These are phyloP conservation scores for Euphydryas editha DNA, from an alignment of 2,888 invertebrate species.

Conservation along the genomic window DNA sequence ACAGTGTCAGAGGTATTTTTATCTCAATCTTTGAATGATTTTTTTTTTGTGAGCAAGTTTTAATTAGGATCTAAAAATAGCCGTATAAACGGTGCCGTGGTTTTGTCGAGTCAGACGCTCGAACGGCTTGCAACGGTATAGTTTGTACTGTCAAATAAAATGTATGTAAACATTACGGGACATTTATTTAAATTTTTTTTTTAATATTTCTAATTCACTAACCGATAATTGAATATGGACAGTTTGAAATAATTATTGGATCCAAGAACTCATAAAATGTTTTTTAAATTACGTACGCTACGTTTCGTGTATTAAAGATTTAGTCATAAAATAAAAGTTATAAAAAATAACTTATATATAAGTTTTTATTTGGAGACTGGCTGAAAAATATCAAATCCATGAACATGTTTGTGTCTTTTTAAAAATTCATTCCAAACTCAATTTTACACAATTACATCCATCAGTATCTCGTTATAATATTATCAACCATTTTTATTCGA, in stretches of 20 bases:
- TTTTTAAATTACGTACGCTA: too few species aligned
- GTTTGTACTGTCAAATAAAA: slow-evolving; percentile 43
- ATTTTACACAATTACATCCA: too few species aligned
- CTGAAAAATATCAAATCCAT: too few species aligned
- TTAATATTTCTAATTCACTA: neutral
- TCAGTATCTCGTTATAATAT: too few species aligned
- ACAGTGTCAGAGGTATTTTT: neutral
- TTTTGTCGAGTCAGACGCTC: slow-evolving; percentile 47
- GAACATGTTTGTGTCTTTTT: too few species aligned
- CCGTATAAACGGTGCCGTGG: slow-evolving; percentile 18
- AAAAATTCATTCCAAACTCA: too few species aligned
- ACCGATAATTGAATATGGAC: neutral
- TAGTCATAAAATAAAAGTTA: too few species aligned
- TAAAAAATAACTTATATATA: too few species aligned
- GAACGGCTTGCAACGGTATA: slow-evolving; percentile 49
- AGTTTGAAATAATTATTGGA: neutral
- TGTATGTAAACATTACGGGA: slow-evolving; percentile 11
- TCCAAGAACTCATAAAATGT: too few species aligned
- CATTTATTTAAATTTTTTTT: slow-evolving; percentile 2
- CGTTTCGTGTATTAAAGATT: too few species aligned
- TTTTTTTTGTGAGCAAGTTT: slow-evolving; percentile 5
- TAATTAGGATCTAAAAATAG: slow-evolving; percentile 17
- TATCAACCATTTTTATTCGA: too few species aligned
- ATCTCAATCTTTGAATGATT: neutral
- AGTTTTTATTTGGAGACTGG: too few species aligned